A percentile compares a stretch with the other conserved stretches of the same genome.
These are phyloP conservation scores for Coreius guichenoti DNA, from an alignment of 2,797 vertebrate genomes.

Conservation along the genomic window DNA sequence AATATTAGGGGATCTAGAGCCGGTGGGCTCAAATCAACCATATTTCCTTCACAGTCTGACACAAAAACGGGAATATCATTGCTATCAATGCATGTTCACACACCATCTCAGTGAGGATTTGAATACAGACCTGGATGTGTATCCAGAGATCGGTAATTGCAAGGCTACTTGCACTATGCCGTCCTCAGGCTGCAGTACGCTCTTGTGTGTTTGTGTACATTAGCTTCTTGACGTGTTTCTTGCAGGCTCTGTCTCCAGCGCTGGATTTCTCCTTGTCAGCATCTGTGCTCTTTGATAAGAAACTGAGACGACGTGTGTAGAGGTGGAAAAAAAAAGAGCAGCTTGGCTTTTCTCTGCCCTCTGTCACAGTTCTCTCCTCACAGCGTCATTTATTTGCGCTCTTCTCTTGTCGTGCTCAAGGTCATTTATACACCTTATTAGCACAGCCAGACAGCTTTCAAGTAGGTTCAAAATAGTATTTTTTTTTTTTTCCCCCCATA, in stretches of 20 bases:
- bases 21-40: background rate
- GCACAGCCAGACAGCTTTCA: conserved; percentile 62
- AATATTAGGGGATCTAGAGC: background rate
- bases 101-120: background rate
- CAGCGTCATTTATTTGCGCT: conserved; percentile 42
- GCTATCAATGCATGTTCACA: background rate
- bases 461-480: conserved; percentile 55
- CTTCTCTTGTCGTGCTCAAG: conserved; percentile 40
- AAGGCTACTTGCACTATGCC: background rate
- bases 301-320: conserved; percentile 59
- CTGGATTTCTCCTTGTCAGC: conserved; percentile 68
- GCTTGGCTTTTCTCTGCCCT: conserved; percentile 33
- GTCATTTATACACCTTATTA: conserved; percentile 51
- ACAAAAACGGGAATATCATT: background rate
- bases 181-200: background rate
- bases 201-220: conserved; percentile 35
- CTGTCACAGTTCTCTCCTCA: conserved; percentile 18
- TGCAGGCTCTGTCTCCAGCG: conserved; percentile 65
- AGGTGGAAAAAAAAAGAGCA: conserved; percentile 48
- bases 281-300: conserved; percentile 75
- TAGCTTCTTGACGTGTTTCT: background rate
- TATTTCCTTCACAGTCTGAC: background rate
- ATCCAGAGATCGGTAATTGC: background rate
- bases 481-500: background rate
- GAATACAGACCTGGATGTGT: background rate